Conservation (phyloP, 2,797 vertebrate species). For the Setipinna tenuifilis region DNA sequence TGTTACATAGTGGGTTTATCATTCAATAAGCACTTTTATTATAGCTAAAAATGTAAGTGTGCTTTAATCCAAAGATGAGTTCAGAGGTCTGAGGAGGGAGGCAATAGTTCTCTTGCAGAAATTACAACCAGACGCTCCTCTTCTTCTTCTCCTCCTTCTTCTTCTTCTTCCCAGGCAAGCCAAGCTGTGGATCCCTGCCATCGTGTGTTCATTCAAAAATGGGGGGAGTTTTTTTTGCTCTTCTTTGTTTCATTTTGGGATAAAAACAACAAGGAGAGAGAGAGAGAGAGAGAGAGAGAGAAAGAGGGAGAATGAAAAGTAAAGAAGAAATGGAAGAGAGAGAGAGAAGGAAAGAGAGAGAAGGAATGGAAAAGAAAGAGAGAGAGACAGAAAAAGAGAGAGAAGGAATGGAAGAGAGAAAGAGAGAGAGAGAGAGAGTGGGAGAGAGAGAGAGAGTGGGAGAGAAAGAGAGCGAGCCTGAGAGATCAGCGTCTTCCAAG, state of each 20-base stretch:
- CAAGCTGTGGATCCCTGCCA: conserved; percentile 23
- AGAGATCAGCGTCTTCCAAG: conserved; percentile 57
- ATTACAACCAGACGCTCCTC: too few species aligned
- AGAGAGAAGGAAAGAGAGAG: conserved; percentile 17
- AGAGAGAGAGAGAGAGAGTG: conserved; percentile 29
- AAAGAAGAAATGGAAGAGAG: conserved; percentile 20
- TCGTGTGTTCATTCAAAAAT: conserved; percentile 41
- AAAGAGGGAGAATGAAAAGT: conserved; percentile 11
- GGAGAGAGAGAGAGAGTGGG: conserved; percentile 28
- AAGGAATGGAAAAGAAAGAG: conserved; percentile 36
- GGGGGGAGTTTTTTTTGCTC: background rate
- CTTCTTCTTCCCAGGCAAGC: conserved; percentile 9
- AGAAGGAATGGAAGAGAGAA: conserved; percentile 28
- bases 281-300: background rate
- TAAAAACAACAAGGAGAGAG: conserved; percentile 3
- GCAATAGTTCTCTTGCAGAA: background rate
- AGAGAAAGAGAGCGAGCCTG: conserved; percentile 21
- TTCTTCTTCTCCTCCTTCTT: too few species aligned
- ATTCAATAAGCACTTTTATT: background rate
- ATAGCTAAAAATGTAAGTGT: background rate
- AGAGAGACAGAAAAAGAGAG: conserved; percentile 35
- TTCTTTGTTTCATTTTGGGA: conserved; percentile 20
- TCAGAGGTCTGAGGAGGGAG: background rate
- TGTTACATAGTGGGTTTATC: background rate
- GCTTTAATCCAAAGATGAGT: background rate